Base-by-base conservation (phyloP, 2,888 invertebrate genomes). In the Agrotis clavis region DNA sequence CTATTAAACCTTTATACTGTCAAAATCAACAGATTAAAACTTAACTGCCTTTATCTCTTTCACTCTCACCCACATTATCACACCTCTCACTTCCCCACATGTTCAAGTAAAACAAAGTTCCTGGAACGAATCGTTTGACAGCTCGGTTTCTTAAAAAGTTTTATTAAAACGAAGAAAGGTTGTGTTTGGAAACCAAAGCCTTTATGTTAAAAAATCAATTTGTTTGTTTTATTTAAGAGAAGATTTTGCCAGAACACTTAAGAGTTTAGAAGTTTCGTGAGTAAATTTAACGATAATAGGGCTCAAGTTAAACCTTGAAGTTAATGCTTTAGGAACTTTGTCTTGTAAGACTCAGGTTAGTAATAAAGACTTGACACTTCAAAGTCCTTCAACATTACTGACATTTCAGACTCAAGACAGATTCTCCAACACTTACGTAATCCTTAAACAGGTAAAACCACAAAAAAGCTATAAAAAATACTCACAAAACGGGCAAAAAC, bases 51-150 rank as follows among this genome's bases (percentile, higher is more conserved):
- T 50, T 67, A 14, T 79, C 74, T 47, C 68, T 82, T 61, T 85
- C 72, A 60, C 53, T 66, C 63, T 35, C 45, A 51, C 25, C 16
- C 54, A 16, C 13, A 18, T 30, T 3, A 53, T 21, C 25, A 48
- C 30, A 2, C 41, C 19, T 67, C 67, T 71, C 72, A 64, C 51
- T 71, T 53, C 56, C 63, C 21, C 25, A 25, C 56, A 74, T 74
- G 84, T 71, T 76, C 51, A 71, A 35, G 71, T 74, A 61, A 70
- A 77, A 81, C 65, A 56, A 59, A 71, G 59, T 80, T 77, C 86
- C 79, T 83, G 80, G 79, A 84, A 84, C 73, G 65, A 72, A 66
- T 51, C 47, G 41, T 63, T 61, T 84, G 76, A 85, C 85, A 81
- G 82, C n/a, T 79, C 11, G 13, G 51, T 71, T 69, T 64, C 21